Base-by-base conservation (phyloP, 1,140 invertebrate species). In the Rhagoletis pomonella region DNA sequence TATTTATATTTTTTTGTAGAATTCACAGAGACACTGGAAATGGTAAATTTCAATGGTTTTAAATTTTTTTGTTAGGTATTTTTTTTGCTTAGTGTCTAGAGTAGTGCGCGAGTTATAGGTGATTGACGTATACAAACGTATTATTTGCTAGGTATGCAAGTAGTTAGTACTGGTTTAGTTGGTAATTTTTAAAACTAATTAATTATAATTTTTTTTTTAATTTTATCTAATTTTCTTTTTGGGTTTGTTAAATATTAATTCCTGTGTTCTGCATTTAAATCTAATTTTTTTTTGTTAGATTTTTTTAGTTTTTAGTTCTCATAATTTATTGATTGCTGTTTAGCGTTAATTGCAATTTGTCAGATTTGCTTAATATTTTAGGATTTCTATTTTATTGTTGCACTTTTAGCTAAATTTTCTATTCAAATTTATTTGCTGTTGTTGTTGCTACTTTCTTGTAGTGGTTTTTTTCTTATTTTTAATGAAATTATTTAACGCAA, bases 51-150 rank as follows among this genome's bases (percentile, higher is more conserved):
- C 10, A 55, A 55, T 55, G 50, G 50, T 5, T 55, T 55, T 47
- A 17, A 10, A 0, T 55, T 55, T 55, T 2, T 55, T 55, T 55
- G 50, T 55, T 55, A 55, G 50, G 50, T 2, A 1, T 55, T 10
- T 55, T 55, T 5, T 55, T 55, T 47, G 44, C 47, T 55, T 55
- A 39, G 9, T 47, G 69, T 14, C 44, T 73, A 73, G 29, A 3
- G 12, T 73, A 73, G 67, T 73, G 67, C 67, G 67, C 67, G 67
- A 73, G 39, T 73, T 73, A 39, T 44, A 73, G 10, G 67, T 73
- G 67, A 42, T 42, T 47, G 39, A 73, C 39, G 67, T 73, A 73
- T 73, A 73, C 67, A 73, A 73, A 73, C 67, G 67, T 73, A 73
- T 42, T 73, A 44, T 2, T 44, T 73, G 39, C 42, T 73, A 47